phyloP scores from a whole-genome alignment of 2,113 vertebrate genomes.

The Parotia lawesii region DNA sequence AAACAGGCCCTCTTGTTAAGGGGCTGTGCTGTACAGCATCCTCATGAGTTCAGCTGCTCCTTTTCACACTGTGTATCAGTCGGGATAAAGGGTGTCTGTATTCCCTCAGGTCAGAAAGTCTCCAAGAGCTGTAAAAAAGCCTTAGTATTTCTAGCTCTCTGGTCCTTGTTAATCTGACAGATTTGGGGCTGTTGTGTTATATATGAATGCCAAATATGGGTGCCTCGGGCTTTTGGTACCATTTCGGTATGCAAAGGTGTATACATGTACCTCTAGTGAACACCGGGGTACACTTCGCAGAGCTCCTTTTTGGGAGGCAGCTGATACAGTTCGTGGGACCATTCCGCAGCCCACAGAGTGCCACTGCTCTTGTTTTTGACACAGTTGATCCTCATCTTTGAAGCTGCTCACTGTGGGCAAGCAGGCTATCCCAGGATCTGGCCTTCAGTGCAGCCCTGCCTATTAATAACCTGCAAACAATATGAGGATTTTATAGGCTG shows the following conservation, averaged over 20 bases:
- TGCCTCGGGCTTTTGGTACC: not conserved
- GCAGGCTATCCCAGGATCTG: not conserved
- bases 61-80: not conserved
- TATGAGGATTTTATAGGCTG: not conserved
- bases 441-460: not conserved
- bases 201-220: accelerated
- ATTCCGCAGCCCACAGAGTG: not conserved
- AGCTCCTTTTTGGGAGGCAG: not conserved
- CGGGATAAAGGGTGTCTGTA: not conserved
- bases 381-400: not conserved
- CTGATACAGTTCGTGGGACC: not conserved
- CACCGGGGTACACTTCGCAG: not conserved
- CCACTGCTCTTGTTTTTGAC: not conserved
- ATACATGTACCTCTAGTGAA: not conserved
- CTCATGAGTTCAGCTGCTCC: not conserved
- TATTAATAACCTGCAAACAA: not conserved
- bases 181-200: not conserved
- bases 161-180: not conserved
- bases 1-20: not conserved
- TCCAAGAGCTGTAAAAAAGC: not conserved
- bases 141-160: not conserved
- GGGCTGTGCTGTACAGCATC: not conserved
- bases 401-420: not conserved
- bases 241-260: not conserved
- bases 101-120: not conserved